Percentiles rank a stretch among this genome's conserved stretches.
These are phyloP conservation scores for Drosophila antonietae DNA, from an alignment of 2,888 invertebrate genomes.

Conservation along the genomic window DNA sequence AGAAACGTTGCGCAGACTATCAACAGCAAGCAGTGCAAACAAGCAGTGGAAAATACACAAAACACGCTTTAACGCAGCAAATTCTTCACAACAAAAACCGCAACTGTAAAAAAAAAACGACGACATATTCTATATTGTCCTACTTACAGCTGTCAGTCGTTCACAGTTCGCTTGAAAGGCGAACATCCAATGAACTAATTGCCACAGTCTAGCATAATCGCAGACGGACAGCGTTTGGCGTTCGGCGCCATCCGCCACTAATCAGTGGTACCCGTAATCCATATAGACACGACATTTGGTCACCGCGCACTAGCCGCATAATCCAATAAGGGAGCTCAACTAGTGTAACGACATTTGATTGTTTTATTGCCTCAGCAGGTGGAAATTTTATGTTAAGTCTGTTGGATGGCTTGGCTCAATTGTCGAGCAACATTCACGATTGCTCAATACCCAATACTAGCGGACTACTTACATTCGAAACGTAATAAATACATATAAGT, in stretches of 20 bases:
- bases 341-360: constrained; percentile 63
- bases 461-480: constrained; percentile 9
- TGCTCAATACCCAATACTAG: constrained; percentile 11
- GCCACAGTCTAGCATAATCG: constrained; percentile 47
- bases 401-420: constrained; percentile 44
- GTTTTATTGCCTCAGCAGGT: constrained; percentile 70
- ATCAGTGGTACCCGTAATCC: constrained; percentile 62
- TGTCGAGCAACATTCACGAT: constrained; percentile 43
- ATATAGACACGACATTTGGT: constrained; percentile 52
- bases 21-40: constrained; percentile 15
- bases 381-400: constrained; percentile 34
- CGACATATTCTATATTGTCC: constrained; percentile 12
- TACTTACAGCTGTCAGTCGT: constrained; percentile 20
- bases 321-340: constrained; percentile 67
- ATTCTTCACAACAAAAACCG: constrained; percentile 11
- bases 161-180: constrained; percentile 6
- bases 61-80: background rate
- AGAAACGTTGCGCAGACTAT: background rate
- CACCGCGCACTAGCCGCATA: constrained; percentile 44
- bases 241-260: constrained; percentile 35
- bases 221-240: constrained; percentile 7
- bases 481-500: background rate
- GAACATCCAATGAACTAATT: constrained; percentile 15
- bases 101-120: constrained; percentile 18
- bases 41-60: background rate